Evolutionary conservation across 2,888 invertebrate species (phyloP), one percentile per base, ranked within the genome.

Genomic region (Maniola hyperantus): DNA sequence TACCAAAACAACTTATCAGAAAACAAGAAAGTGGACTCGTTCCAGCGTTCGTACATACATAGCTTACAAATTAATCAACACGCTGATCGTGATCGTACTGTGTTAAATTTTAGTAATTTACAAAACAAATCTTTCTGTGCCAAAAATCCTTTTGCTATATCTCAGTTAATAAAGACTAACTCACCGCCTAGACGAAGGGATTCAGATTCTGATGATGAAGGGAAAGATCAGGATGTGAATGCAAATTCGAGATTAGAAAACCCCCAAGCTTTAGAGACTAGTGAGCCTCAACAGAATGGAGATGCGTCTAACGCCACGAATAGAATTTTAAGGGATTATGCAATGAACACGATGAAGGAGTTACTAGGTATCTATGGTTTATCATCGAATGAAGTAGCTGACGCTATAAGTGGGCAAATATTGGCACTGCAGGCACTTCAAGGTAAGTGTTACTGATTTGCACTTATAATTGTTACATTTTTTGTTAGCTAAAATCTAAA

Each of bases 321-420:
- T 74, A 93, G 93, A 73, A 95, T 95, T 74, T 93, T 96, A 85
- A 93, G 95, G 77, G 96, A 96, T 79, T 96, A 95, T 82, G 96
- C 96, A 5, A 95, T 96, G 91, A 95, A 95, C 75, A 96, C 96
- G 10, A 96, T 96, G 95, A 94, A 96, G 75, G 96, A 96, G 80
- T 85, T 96, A 60, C 88, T 96, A 65, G 95, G 95, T 36, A 96
- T 96, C 76, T 96, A 96, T 81, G 96, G 96, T 26, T 89, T 96
- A 74, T 95, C 95, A 64, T 94, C 94, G 18, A 93, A 92, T 72
- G 96, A 96, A 81, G 95, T 95, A 62, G 94, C 95, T 51, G 95
- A 95, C 79, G 94, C 94, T 77, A 94, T 96, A 72, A 94, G 94
- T 67, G 94, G 95, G 77, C 95, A 95, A 83, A 93, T 95, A 65